A percentile compares a stretch with the other conserved stretches of the same genome.
phyloP scores from a whole-genome alignment of 2,113 vertebrate species.

The Brachionichthys hirsutus region DNA sequence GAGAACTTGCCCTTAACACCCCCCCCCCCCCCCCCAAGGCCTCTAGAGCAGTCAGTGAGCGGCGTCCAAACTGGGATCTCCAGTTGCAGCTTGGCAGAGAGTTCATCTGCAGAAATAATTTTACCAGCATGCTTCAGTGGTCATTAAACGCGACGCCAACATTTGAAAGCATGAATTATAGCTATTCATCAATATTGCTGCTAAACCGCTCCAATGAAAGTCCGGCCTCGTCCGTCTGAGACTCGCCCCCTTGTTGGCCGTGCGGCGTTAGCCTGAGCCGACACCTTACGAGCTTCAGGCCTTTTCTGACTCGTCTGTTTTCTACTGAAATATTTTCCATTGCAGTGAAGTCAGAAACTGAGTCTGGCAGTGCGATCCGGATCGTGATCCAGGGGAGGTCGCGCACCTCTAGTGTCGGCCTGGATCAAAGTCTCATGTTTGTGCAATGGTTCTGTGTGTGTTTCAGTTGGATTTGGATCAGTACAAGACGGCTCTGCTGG shows the following conservation, averaged over 20 bases:
- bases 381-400: too few species aligned
- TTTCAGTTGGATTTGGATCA: slow-evolving; percentile 92
- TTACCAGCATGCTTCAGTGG: not conserved
- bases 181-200: not conserved
- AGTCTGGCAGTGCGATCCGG: too few species aligned
- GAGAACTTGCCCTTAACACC: not conserved
- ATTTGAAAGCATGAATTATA: not conserved
- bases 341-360: too few species aligned
- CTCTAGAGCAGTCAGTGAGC: not conserved
- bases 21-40: too few species aligned
- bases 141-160: not conserved
- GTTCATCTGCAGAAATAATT: slow-evolving; percentile 26
- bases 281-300: too few species aligned
- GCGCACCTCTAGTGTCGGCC: too few species aligned
- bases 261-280: too few species aligned
- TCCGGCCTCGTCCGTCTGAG: too few species aligned
- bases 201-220: not conserved
- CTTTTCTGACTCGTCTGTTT: too few species aligned
- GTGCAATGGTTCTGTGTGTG: slow-evolving; percentile 3
- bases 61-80: not conserved
- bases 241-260: too few species aligned
- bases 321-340: too few species aligned
- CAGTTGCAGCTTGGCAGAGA: slow-evolving; percentile 11
- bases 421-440: not conserved
- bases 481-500: slow-evolving; percentile 89